These are phyloP conservation scores for Pocillopora verrucosa DNA, from an alignment of 64 coral and sea anemone species.

Conservation along the genomic window DNA sequence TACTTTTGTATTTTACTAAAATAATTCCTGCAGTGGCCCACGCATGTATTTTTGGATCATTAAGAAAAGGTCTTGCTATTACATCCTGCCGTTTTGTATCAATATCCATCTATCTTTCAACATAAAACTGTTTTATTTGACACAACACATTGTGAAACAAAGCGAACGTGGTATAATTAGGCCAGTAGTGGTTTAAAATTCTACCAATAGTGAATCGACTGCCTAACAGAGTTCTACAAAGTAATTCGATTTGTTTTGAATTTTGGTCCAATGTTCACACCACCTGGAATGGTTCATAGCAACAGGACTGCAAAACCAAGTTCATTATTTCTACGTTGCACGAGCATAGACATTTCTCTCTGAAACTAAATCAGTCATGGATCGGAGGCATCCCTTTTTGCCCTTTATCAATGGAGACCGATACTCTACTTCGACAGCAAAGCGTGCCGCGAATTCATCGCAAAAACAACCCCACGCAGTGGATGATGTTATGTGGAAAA, in stretches of 20 bases:
- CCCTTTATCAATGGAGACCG: not conserved
- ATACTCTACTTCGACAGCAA: not conserved
- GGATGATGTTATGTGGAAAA: constrained; percentile 17
- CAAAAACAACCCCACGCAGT: not conserved
- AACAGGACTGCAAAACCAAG: not conserved
- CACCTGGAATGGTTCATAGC: not conserved
- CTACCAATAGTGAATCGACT: not conserved
- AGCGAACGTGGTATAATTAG: constrained; percentile 18
- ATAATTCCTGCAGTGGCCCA: too few species aligned
- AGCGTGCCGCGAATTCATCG: not conserved
- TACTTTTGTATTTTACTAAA: too few species aligned
- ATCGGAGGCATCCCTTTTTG: constrained; percentile 7
- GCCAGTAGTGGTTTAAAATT: not conserved
- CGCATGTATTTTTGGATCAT: not conserved
- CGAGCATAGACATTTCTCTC: not conserved
- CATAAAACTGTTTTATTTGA: constrained; percentile 30
- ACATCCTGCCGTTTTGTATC: not conserved
- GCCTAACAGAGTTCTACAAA: too few species aligned
- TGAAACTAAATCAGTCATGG: not conserved
- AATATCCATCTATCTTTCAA: constrained; percentile 8
- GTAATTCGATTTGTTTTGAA: not conserved
- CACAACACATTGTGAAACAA: constrained; percentile 4
- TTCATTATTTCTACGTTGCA: not conserved
- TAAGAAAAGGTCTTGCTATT: not conserved
- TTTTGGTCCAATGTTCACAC: constrained; percentile 5